Conservation (phyloP, 2,797 vertebrate genomes). For the Furcifer pardalis region DNA sequence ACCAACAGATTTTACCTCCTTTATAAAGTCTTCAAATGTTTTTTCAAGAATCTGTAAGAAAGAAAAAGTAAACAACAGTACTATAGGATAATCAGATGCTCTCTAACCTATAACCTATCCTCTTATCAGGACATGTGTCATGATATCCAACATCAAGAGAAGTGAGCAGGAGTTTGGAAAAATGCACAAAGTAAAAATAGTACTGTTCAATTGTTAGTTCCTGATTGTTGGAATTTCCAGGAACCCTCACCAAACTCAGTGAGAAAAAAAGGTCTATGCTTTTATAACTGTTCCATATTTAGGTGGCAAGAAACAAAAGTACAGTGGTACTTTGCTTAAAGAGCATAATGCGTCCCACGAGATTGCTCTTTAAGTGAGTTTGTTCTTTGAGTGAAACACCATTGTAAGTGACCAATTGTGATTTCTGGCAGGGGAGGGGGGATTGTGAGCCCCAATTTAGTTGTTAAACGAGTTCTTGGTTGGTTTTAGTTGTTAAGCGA, state of each 20-base stretch:
- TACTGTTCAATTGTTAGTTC: neutral
- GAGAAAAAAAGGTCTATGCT: neutral
- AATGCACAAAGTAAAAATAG: neutral
- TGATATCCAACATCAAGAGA: neutral
- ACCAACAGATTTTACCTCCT: constrained; percentile 81
- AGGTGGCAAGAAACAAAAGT: neutral
- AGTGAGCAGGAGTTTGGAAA: neutral
- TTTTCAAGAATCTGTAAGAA: constrained; percentile 82
- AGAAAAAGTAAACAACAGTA: neutral
- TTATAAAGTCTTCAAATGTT: constrained; percentile 83
- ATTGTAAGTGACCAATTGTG: too few relatives aligned
- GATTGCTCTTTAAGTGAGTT: too few relatives aligned
- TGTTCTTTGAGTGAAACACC: too few relatives aligned
- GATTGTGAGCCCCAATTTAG: too few relatives aligned
- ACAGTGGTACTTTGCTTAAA: too few relatives aligned
- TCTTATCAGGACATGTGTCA: neutral
- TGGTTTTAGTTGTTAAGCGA: too few relatives aligned
- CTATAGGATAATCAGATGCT: neutral
- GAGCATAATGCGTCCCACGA: too few relatives aligned
- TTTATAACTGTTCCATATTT: neutral
- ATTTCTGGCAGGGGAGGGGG: too few relatives aligned
- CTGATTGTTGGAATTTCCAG: neutral
- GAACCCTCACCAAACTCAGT: neutral
- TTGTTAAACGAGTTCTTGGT: too few relatives aligned
- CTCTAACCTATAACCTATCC: neutral